These are phyloP conservation scores for Aethes cnicana DNA, from an alignment of 2,888 invertebrate species.

Conservation along the genomic window DNA sequence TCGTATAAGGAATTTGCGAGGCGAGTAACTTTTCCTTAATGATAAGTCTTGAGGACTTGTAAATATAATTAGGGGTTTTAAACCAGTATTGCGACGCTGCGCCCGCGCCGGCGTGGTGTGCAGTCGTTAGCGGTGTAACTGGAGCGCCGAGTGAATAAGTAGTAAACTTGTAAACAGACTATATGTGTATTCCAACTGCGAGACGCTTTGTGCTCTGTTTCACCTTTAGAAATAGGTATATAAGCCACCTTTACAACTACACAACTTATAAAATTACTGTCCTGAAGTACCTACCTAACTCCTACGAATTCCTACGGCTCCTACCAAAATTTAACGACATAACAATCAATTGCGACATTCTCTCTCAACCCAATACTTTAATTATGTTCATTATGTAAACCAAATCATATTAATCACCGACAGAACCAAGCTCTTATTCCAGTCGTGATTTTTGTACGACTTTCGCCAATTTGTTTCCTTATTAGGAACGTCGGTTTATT, in stretches of 20 bases:
- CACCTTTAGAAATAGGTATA: slow-evolving; percentile 52
- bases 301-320: not conserved
- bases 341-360: not conserved
- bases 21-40: slow-evolving; percentile 17
- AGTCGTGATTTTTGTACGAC: slow-evolving; percentile 19
- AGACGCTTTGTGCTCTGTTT: slow-evolving; percentile 71
- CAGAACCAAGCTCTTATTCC: slow-evolving; percentile 21
- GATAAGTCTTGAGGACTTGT: slow-evolving; percentile 4
- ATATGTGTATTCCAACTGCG: slow-evolving; percentile 45
- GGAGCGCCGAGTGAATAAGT: slow-evolving; percentile 57
- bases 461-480: slow-evolving; percentile 30
- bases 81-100: slow-evolving; percentile 9
- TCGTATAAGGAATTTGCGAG: slow-evolving; percentile 17
- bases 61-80: slow-evolving; percentile 14
- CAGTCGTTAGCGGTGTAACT: slow-evolving; percentile 57
- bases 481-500: slow-evolving; percentile 19
- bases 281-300: slow-evolving; percentile 6
- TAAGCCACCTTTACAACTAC: slow-evolving; percentile 1
- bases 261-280: too few species aligned
- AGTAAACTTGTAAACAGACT: slow-evolving; percentile 46
- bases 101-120: slow-evolving; percentile 40
- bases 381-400: too few species aligned
- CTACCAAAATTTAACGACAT: slow-evolving; percentile 2
- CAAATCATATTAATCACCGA: slow-evolving; percentile 2
- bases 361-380: too few species aligned